These are phyloP conservation scores for Epizoanthus stellaris DNA, from an alignment of 92 coral and sea anemone species.

Conservation along the genomic window DNA sequence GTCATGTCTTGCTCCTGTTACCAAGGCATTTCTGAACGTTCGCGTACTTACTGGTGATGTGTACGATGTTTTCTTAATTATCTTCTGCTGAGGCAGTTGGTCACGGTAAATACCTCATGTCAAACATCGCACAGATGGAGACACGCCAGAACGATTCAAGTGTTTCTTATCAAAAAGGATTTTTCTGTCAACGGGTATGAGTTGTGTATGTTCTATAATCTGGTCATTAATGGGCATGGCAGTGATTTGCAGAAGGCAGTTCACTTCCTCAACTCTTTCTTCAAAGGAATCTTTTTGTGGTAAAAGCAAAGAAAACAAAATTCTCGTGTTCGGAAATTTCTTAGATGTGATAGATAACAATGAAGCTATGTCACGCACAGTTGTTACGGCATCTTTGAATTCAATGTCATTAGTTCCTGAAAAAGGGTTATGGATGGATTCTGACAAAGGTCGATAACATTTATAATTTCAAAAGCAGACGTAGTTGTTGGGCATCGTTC, in stretches of 20 bases:
- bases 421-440: too few species aligned
- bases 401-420: slow-evolving; percentile 36
- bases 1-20: not conserved
- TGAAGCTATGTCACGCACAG: not conserved
- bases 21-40: slow-evolving; percentile 10
- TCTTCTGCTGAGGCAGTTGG: not conserved
- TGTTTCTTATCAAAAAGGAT: slow-evolving; percentile 27
- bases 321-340: slow-evolving; percentile 16
- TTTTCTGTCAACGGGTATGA: not conserved
- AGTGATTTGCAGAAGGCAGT: too few species aligned
- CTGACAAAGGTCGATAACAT: too few species aligned
- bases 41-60: too few species aligned
- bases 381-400: not conserved
- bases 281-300: too few species aligned
- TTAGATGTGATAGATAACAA: not conserved
- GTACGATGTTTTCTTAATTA: too few species aligned
- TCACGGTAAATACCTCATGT: slow-evolving; percentile 8
- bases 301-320: too few species aligned
- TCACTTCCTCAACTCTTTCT: too few species aligned
- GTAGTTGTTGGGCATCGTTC: slow-evolving; percentile 5
- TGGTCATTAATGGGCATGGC: not conserved
- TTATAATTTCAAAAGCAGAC: too few species aligned
- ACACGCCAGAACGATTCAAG: slow-evolving; percentile 18
- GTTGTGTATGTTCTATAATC: slow-evolving; percentile 21
- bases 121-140: slow-evolving; percentile 9